Conservation (phyloP, 2,888 invertebrate genomes). For the Ceramica pisi region DNA sequence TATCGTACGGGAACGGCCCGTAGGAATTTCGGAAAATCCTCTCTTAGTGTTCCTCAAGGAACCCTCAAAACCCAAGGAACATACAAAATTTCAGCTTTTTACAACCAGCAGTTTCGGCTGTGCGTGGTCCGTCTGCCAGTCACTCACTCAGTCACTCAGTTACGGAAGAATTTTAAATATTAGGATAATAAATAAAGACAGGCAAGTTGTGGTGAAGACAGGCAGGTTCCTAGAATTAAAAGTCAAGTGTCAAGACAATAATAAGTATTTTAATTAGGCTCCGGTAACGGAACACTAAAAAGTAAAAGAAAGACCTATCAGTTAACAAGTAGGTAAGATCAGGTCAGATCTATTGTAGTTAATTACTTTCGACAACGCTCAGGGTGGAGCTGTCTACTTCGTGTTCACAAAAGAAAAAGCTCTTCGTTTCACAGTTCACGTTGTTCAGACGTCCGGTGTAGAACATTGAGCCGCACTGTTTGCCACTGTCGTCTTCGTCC, state of each 20-base stretch:
- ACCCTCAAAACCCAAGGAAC: too few species aligned
- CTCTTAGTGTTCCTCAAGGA: too few species aligned
- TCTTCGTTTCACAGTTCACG: constrained; percentile 72
- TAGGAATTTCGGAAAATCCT: too few species aligned
- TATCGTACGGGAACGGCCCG: too few species aligned
- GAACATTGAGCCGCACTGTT: constrained; percentile 82
- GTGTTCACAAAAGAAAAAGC: constrained; percentile 73
- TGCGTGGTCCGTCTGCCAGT: too few species aligned
- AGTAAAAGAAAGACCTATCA: too few species aligned
- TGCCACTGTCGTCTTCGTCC: neutral
- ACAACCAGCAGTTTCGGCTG: too few species aligned
- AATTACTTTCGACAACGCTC: neutral
- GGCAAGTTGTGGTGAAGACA: neutral
- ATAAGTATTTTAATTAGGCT: neutral
- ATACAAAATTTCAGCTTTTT: too few species aligned
- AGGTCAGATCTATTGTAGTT: neutral
- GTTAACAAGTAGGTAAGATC: neutral
- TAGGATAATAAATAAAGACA: too few species aligned
- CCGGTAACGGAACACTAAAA: too few species aligned
- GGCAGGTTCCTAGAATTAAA: neutral
- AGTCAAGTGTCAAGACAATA: neutral
- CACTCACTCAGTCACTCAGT: too few species aligned
- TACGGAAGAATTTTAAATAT: too few species aligned
- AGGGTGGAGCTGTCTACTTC: neutral
- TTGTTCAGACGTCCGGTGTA: constrained; percentile 78